Base-by-base conservation (phyloP, 2,888 invertebrate species). In the Fissipunctia ypsillon region DNA sequence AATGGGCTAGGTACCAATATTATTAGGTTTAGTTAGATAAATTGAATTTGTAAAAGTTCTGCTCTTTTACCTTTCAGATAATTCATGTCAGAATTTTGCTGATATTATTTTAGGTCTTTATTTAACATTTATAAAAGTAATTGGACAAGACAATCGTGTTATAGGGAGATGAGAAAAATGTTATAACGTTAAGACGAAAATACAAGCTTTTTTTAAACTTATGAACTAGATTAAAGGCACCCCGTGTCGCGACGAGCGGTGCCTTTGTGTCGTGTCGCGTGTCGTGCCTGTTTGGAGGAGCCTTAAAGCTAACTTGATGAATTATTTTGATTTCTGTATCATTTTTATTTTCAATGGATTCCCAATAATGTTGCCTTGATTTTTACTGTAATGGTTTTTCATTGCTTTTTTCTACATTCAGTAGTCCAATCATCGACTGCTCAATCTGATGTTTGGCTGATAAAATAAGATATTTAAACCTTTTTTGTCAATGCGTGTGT, bases 21-120 rank as follows among this genome's bases (percentile, higher is more conserved):
- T 74, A 83, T 83, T 81, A 78, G 73, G 45, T 77, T 80, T 74
- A 63, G 63, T 68, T 31, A 38, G 28, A 56, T 22, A 76, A 79
- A 84, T 84, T 78, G 28, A 78, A 76, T 81, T 84, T 70, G 5
- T 41, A 54, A 64, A 68, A n/a, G 57, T 50, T 80, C 48, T 60
- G 66, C 59, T 60, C 35, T 16, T 74, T 65, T 48, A 12, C 14
- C 0, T 35, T 41, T 76, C 3, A 59, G 70, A 64, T 74, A 59
- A 76, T 70, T 70, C n/a, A 12, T 28, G 50, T 35, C 38, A 28
- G 45, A 65, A 16, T 56, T 50, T 35, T 59, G 56, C 25, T 76
- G 19, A 68, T 12, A n/a, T 31, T 52, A 76, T 52, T 76, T 75
- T 41, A 69, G 38, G 10, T 69, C 25, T 60, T 45, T 28, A 25